Conservation (phyloP, 2,888 invertebrate genomes). For the Epirrhoe tristata region DNA sequence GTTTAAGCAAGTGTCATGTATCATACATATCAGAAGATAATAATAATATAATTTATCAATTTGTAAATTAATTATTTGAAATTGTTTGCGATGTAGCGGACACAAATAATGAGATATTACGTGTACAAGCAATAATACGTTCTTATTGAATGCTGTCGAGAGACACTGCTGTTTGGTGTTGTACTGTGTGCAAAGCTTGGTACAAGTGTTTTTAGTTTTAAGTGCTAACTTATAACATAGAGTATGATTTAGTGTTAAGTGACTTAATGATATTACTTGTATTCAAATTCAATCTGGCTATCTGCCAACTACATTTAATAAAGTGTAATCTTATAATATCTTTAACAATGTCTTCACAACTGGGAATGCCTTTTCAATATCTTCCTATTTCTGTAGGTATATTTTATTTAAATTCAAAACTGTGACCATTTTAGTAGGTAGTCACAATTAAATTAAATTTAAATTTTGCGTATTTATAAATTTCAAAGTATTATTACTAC, state of each 20-base stretch:
- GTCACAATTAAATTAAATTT: no score
- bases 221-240: conserved; percentile 22
- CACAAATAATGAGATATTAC: conserved; percentile 71
- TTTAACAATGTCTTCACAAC: background rate
- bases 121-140: conserved; percentile 85
- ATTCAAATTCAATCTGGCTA: background rate
- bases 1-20: conserved; percentile 34
- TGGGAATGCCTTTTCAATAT: background rate
- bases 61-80: conserved; percentile 60
- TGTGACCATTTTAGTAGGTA: no score
- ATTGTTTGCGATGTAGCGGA: conserved; percentile 80
- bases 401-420: no score
- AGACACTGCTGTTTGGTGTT: conserved; percentile 77
- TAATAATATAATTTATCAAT: conserved; percentile 43
- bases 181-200: conserved; percentile 80
- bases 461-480: no score
- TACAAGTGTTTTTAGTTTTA: conserved; percentile 62
- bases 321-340: no score
- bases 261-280: conserved; percentile 7
- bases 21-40: conserved; percentile 56
- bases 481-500: no score
- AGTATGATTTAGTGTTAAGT: conserved; percentile 27
- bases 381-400: no score
- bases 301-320: background rate
- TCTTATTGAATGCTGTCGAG: conserved; percentile 77